Percentiles rank a stretch among this genome's conserved stretches.
Conservation (phyloP, 2,797 vertebrate species). For the Cercopithecus petaurista region DNA sequence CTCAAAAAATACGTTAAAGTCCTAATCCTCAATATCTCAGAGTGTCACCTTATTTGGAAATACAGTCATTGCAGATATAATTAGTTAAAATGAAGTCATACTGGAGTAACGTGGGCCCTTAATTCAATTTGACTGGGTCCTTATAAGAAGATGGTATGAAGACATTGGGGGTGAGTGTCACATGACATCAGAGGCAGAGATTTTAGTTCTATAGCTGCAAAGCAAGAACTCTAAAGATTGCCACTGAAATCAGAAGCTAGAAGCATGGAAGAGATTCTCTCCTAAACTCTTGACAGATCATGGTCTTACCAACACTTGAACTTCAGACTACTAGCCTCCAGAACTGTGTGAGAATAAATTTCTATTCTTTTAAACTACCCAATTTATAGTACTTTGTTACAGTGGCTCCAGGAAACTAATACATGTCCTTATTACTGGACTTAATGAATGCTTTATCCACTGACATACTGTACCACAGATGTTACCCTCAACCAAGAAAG, state of each 20-base stretch:
- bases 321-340: not conserved
- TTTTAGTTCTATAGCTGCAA: not conserved
- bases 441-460: not conserved
- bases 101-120: not conserved
- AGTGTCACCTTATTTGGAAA: not conserved
- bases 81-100: not conserved
- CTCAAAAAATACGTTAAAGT: not conserved
- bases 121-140: not conserved
- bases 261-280: not conserved
- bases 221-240: not conserved
- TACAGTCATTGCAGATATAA: not conserved
- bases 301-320: not conserved
- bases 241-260: not conserved
- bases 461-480: not conserved
- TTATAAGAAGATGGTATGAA: not conserved
- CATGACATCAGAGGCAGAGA: not conserved
- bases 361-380: not conserved
- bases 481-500: not conserved
- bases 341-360: not conserved
- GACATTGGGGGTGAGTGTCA: not conserved
- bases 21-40: not conserved
- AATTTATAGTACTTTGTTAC: not conserved
- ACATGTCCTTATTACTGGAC: not conserved
- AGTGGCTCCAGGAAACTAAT: not conserved
- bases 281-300: not conserved